A percentile compares a stretch with the other conserved stretches of the same genome.
Evolutionary conservation across 2,888 invertebrate genomes (phyloP).

Genomic region (Macrosiphum euphorbiae): DNA sequence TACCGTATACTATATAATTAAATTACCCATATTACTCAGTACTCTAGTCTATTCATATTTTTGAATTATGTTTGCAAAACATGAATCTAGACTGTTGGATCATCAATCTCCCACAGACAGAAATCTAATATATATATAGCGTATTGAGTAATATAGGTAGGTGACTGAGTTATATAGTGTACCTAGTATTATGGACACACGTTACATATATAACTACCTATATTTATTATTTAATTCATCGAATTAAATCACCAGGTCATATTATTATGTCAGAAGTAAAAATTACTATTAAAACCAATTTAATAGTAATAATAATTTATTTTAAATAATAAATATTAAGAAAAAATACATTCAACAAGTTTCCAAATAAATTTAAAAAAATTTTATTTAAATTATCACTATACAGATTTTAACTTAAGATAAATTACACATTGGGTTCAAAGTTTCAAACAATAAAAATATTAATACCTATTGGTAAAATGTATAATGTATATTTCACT

Average conservation of each 20-base stretch:
- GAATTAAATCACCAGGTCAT: not conserved
- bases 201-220: too few relatives aligned
- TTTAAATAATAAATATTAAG: not conserved
- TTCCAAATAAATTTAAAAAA: not conserved
- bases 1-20: too few relatives aligned
- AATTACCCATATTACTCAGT: too few relatives aligned
- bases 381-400: not conserved
- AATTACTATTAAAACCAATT: not conserved
- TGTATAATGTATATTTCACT: not conserved
- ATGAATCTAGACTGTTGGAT: too few relatives aligned
- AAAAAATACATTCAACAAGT: conserved; percentile 23
- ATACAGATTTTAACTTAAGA: conserved; percentile 7
- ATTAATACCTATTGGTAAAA: not conserved
- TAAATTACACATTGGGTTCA: not conserved
- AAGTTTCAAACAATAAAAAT: conserved; percentile 1
- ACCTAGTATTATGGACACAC: too few relatives aligned
- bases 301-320: not conserved
- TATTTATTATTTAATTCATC: too few relatives aligned
- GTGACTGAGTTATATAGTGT: too few relatives aligned
- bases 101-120: too few relatives aligned
- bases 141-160: too few relatives aligned
- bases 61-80: too few relatives aligned
- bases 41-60: too few relatives aligned
- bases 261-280: not conserved
- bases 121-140: too few relatives aligned